Base-by-base conservation (phyloP, 2,888 invertebrate genomes). In the Elmis aenea region DNA sequence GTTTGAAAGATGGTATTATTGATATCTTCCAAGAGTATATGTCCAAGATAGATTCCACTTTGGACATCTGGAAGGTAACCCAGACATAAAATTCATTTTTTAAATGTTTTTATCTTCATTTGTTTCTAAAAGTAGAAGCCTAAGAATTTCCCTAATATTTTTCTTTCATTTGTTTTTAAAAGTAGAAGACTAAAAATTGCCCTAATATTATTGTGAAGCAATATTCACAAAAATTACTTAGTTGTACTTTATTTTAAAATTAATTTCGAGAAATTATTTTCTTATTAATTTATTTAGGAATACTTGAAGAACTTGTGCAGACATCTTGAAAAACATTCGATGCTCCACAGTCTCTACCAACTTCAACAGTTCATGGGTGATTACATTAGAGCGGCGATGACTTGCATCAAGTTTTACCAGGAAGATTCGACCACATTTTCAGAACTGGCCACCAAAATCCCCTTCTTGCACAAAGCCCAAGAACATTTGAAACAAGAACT, bases 391-490 rank as follows among this genome's bases (percentile, higher is more conserved):
- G 86, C 87, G 0, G 79, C 85, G 3, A 85, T 87, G 71, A 85
- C 86, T 0, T 86, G 87, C 58, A 83, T 85, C 29, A 74, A 79
- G 41, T 79, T 86, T 59, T 88, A 85, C 64, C 71, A 77, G n/a
- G 72, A 77, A 32, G 74, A 75, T 46, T 74, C 74, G 4, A 67
- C 67, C 2, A 73, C 65, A 26, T 82, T 77, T 52, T 66, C 67
- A 1, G 77, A 80, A 45, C 58, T 81, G 28, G 66, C 69, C 25
- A 61, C 62, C 1, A 71, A 75, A 61, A 62, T 69, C n/a, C 66
- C 72, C 48, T 67, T 74, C 59, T 59, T 79, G 48, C 50, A 72
- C 1, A 72, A 76, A 16, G 82, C 83, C 0, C 76, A 78, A 39
- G 67, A 72, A 45, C 85, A 87, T 57, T 70, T 87, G 21, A 76